Conservation (phyloP, 30 jellyfish, hydroid and myxozoan genomes). For the Aurelia sp. region DNA sequence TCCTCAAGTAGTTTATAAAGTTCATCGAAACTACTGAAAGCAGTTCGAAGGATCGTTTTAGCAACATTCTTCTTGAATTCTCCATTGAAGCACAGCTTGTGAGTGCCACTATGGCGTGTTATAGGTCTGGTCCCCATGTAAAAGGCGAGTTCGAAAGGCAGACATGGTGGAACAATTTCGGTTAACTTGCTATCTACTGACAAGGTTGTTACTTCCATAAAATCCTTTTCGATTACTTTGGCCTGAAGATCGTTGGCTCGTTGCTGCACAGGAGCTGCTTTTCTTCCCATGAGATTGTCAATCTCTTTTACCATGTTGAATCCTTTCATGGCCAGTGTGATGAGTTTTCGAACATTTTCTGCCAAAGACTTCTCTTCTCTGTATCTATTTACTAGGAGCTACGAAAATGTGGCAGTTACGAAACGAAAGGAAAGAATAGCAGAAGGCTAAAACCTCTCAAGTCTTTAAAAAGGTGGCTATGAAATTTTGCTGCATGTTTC, state of each 20-base stretch:
- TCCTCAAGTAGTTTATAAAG: constrained; percentile 36
- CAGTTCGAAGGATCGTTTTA: background rate
- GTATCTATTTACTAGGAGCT: constrained; percentile 44
- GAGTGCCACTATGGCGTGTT: background rate
- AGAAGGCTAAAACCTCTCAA: too few relatives aligned
- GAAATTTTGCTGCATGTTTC: too few relatives aligned
- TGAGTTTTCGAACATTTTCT: background rate
- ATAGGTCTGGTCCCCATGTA: background rate
- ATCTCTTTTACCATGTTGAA: background rate
- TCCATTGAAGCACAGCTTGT: constrained; percentile 40
- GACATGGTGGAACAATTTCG: constrained; percentile 17
- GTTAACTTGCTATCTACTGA: background rate
- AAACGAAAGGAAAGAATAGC: too few relatives aligned
- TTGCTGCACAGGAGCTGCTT: background rate
- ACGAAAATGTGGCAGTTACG: too few relatives aligned
- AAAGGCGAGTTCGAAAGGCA: constrained; percentile 15
- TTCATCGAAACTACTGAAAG: background rate
- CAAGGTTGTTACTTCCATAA: background rate
- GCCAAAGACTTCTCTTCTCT: background rate
- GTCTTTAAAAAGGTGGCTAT: too few relatives aligned
- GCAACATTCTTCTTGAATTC: constrained; percentile 32
- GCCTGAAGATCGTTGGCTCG: background rate
- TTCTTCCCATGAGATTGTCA: background rate
- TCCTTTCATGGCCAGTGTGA: constrained; percentile 4
- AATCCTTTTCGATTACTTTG: background rate